These are phyloP conservation scores for Orgyia antiqua DNA, from an alignment of 2,888 invertebrate genomes.

Conservation along the genomic window DNA sequence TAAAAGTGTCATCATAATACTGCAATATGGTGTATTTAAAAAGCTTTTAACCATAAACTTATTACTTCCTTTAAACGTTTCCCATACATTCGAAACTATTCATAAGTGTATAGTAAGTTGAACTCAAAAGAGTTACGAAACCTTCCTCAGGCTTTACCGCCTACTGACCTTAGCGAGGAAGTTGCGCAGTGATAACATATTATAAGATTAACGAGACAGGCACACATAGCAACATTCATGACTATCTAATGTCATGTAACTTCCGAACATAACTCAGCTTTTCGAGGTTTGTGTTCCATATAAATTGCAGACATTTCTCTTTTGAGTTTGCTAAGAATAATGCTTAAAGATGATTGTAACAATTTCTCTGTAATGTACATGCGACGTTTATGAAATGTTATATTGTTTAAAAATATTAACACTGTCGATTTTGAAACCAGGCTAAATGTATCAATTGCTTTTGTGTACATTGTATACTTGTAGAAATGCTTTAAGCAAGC, in stretches of 20 bases:
- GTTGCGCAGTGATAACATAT: conserved; percentile 23
- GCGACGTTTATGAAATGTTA: too few species aligned
- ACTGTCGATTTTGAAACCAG: too few species aligned
- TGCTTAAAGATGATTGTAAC: too few species aligned
- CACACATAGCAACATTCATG: conserved; percentile 6
- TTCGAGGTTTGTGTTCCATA: conserved; percentile 4
- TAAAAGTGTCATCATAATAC: too few species aligned
- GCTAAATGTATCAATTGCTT: too few species aligned
- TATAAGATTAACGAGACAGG: conserved; percentile 10
- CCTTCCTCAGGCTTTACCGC: conserved; percentile 8
- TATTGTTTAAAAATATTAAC: too few species aligned
- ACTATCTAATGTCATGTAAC: conserved; percentile 11
- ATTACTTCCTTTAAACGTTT: neutral
- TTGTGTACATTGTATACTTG: too few species aligned
- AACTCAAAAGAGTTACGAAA: conserved; percentile 21
- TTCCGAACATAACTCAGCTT: conserved; percentile 5
- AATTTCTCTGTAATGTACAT: too few species aligned
- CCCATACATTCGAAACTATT: neutral
- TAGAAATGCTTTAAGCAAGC: too few species aligned
- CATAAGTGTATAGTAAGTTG: too few species aligned
- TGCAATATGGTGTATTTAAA: too few species aligned
- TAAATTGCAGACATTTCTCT: conserved; percentile 5
- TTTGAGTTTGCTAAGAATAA: conserved; percentile 4
- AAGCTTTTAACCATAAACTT: neutral
- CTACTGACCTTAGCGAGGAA: conserved; percentile 19